Percentiles rank a stretch among this genome's conserved stretches.
Conservation (phyloP, 1,140 invertebrate species). For the Physella acuta region DNA sequence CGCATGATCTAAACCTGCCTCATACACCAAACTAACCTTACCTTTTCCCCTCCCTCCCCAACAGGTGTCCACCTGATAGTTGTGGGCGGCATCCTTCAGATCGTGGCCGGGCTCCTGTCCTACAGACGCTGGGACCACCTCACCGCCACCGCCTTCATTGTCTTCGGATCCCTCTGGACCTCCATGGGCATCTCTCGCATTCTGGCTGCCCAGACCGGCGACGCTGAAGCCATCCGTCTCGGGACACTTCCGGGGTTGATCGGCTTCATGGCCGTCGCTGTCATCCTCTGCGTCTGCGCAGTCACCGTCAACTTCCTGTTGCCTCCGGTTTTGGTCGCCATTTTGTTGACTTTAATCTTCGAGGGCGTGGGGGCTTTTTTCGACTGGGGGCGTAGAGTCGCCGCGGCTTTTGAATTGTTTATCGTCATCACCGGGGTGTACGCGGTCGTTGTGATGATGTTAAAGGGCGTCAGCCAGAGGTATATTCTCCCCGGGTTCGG, state of each 20-base stretch:
- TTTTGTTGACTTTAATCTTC: conserved; percentile 42
- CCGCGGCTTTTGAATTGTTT: conserved; percentile 45
- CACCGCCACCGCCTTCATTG: conserved; percentile 40
- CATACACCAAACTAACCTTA: background rate
- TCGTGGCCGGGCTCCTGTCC: conserved; percentile 38
- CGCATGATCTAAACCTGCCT: too few species aligned
- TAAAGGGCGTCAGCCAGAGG: conserved; percentile 47
- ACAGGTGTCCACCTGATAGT: conserved; percentile 45
- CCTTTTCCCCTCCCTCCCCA: conserved; percentile 28
- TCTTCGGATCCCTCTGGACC: conserved; percentile 45
- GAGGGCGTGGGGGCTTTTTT: conserved; percentile 42
- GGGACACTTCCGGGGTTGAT: conserved; percentile 38
- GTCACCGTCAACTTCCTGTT: conserved; percentile 47
- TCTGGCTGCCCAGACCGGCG: conserved; percentile 13
- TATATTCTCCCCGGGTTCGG: conserved; percentile 48
- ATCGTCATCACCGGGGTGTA: conserved; percentile 45
- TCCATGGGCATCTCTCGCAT: conserved; percentile 42
- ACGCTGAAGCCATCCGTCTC: conserved; percentile 24
- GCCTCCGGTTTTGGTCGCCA: conserved; percentile 43
- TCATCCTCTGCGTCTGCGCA: conserved; percentile 44
- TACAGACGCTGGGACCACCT: conserved; percentile 45
- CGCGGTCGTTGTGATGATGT: conserved; percentile 45
- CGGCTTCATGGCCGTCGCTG: conserved; percentile 39
- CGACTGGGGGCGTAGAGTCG: conserved; percentile 40
- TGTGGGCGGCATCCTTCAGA: conserved; percentile 43